A percentile compares a stretch with the other conserved stretches of the same genome.
Evolutionary conservation across 2,888 invertebrate genomes (phyloP).

Genomic region (Erpobdella octoculata): DNA sequence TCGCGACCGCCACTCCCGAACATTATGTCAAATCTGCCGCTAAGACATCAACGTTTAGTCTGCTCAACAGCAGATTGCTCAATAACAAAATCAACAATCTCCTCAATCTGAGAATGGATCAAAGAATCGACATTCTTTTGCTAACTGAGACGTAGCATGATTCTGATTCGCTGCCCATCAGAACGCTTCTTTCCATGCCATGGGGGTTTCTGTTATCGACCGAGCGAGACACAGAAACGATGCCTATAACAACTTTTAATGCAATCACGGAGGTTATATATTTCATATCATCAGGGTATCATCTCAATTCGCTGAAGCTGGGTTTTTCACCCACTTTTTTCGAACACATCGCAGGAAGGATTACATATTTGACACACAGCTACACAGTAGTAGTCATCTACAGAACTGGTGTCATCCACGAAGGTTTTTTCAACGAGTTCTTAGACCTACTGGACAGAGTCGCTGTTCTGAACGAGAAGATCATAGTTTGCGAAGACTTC

Average conservation of each 20-base stretch:
- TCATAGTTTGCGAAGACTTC: not conserved
- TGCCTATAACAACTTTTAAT: not conserved
- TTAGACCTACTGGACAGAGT: too few relatives aligned
- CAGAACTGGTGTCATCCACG: not conserved
- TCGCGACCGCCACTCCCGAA: too few relatives aligned
- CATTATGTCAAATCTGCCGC: not conserved
- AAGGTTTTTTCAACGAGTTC: not conserved
- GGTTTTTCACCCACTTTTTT: not conserved
- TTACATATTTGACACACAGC: not conserved
- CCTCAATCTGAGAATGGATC: not conserved
- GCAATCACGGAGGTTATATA: not conserved
- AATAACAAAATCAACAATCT: not conserved
- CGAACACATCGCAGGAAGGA: not conserved
- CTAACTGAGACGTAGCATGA: not conserved
- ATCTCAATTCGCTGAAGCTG: not conserved
- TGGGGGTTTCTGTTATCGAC: not conserved
- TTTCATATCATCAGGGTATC: not conserved
- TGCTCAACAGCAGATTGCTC: not conserved
- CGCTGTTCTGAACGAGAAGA: not conserved
- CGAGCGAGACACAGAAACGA: not conserved
- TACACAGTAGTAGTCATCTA: not conserved
- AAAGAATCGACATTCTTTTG: not conserved
- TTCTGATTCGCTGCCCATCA: not conserved
- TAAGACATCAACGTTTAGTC: not conserved
- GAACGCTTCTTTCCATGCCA: not conserved